These are phyloP conservation scores for Grallaria varia DNA, from an alignment of 2,113 vertebrate genomes.

Conservation along the genomic window DNA sequence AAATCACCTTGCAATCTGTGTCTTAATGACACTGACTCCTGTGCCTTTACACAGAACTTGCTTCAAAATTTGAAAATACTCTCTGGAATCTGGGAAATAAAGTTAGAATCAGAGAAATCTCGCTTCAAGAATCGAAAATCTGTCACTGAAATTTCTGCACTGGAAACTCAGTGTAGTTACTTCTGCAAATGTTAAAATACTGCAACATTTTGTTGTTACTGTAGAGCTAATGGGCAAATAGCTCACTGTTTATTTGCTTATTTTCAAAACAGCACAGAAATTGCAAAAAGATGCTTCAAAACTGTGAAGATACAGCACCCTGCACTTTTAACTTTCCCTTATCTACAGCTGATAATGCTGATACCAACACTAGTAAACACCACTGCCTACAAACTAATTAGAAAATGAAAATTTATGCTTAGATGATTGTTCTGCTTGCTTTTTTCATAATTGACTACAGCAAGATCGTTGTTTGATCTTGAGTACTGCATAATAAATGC, in stretches of 20 bases:
- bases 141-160: background rate
- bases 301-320: background rate
- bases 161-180: background rate
- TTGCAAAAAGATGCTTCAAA: background rate
- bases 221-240: background rate
- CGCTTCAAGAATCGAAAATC: background rate
- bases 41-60: background rate
- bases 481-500: background rate
- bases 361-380: background rate
- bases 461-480: conserved; percentile 10
- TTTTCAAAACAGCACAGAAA: background rate
- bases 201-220: background rate
- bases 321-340: background rate
- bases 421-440: background rate
- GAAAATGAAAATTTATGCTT: conserved; percentile 1
- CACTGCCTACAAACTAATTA: background rate
- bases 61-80: background rate
- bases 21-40: background rate
- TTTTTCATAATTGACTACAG: background rate
- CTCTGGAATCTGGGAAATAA: background rate
- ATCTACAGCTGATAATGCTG: background rate
- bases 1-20: background rate
- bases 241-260: background rate
- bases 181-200: background rate
- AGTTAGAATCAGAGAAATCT: background rate